Evolutionary conservation across 2,113 vertebrate genomes (phyloP).

Genomic region (Catharus minimus): DNA sequence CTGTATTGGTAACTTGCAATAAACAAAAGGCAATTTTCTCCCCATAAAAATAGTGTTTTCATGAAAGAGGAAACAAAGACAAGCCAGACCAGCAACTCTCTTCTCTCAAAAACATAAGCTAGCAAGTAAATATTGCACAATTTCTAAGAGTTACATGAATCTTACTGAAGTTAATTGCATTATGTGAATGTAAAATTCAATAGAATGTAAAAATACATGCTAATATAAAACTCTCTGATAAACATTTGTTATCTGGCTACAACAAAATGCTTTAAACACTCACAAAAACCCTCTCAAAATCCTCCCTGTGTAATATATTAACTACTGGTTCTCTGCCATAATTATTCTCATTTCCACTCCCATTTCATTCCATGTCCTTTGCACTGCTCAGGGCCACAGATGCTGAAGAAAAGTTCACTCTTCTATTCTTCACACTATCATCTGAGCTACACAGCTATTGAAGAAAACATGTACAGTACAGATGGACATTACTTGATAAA

Average conservation of each 20-base stretch:
- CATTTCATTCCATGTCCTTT: not conserved
- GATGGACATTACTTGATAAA: not conserved
- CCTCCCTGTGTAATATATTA: not conserved
- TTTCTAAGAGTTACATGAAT: not conserved
- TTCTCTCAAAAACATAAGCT: not conserved
- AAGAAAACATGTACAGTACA: fast-evolving
- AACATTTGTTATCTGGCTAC: not conserved
- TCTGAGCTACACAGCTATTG: not conserved
- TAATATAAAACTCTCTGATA: not conserved
- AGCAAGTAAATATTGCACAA: not conserved
- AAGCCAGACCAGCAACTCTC: not conserved
- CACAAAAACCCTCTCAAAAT: not conserved
- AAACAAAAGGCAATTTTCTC: not conserved
- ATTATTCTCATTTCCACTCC: not conserved
- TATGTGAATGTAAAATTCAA: not conserved
- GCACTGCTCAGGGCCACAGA: not conserved
- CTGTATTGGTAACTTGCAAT: not conserved
- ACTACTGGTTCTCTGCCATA: not conserved
- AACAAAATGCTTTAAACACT: not conserved
- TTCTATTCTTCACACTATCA: not conserved
- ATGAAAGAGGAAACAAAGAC: not conserved
- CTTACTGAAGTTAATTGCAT: not conserved
- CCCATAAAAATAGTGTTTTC: not conserved
- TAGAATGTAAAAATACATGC: not conserved
- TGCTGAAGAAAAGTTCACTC: not conserved